Conservation (phyloP, 2,888 invertebrate species). For the Lamellibrachia satsuma region DNA sequence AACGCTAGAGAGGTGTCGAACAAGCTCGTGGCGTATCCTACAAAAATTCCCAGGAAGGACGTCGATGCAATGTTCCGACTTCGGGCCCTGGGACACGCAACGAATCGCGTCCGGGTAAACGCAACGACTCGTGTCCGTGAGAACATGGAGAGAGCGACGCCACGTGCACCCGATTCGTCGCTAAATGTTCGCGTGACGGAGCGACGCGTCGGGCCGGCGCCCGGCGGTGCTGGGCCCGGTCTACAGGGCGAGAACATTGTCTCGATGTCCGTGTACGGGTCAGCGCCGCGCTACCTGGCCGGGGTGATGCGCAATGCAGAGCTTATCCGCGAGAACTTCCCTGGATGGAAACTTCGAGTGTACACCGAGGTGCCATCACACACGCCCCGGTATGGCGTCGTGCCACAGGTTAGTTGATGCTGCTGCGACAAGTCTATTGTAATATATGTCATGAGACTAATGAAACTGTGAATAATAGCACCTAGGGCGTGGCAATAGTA, state of each 20-base stretch:
- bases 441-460: not conserved
- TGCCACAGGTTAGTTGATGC: not conserved
- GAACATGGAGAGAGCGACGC: not conserved
- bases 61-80: not conserved
- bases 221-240: not conserved
- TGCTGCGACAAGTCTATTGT: not conserved
- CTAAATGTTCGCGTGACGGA: not conserved
- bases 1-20: not conserved
- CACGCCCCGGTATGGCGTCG: not conserved
- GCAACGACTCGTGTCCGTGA: not conserved
- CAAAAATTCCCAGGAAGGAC: not conserved
- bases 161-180: not conserved
- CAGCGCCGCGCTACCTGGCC: conserved; percentile 34
- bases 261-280: conserved; percentile 31
- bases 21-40: not conserved
- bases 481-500: no score
- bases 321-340: conserved; percentile 38
- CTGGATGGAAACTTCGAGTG: conserved; percentile 44
- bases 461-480: not conserved
- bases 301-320: conserved; percentile 42
- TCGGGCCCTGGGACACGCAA: not conserved
- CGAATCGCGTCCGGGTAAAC: not conserved
- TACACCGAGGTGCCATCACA: conserved; percentile 37
- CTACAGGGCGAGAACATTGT: not conserved
- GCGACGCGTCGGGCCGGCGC: not conserved